Base-by-base conservation (phyloP, 2,888 invertebrate genomes). In the Andrena hattorfiana region DNA sequence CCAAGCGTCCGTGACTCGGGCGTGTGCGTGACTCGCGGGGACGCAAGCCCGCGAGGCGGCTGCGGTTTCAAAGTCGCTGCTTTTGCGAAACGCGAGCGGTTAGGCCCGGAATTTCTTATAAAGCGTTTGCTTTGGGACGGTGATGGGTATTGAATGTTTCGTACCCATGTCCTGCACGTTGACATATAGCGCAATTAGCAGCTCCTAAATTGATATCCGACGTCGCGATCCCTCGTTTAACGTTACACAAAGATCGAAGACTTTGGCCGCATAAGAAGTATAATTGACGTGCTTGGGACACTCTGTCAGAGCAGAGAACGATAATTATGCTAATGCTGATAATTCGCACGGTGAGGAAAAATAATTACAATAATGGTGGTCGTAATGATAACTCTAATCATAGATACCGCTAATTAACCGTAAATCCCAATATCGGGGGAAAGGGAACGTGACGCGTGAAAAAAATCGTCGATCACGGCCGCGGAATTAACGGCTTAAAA, bases 321-420 rank as follows among this genome's bases (percentile, higher is more conserved):
- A 42, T 60, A 60, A 77, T 77, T 77, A 74, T 66, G 49, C 66
- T 74, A 77, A 66, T 49, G 49, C 23, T 66, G 56, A 66, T 64
- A 28, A 77, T 66, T 60, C 28, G 49, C 23, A 13, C 49, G 20
- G 30, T 2, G 59, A 32, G 26, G 35, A 59, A 64, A 75, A 77
- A 59, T 66, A 59, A 74, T 77, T 59, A 64, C 64, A 59, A 49
- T 59, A 64, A 75, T 26, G 77, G 35, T 13, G 75, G 26, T 1
- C 35, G 64, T 77, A 77, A 77, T 64, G 75, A 66, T 74, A 77
- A 66, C 66, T 60, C 28, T 48, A 49, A 66, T 64, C 23, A 30
- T 49, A 64, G 59, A 74, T 77, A n/a, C 66, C 64, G 75, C 49
- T 62, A 74, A 74, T 77, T 77, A 59, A 2, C 10, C 23, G 54